Conservation (phyloP, 2,888 invertebrate genomes). For the Hydropsyche betteni region DNA sequence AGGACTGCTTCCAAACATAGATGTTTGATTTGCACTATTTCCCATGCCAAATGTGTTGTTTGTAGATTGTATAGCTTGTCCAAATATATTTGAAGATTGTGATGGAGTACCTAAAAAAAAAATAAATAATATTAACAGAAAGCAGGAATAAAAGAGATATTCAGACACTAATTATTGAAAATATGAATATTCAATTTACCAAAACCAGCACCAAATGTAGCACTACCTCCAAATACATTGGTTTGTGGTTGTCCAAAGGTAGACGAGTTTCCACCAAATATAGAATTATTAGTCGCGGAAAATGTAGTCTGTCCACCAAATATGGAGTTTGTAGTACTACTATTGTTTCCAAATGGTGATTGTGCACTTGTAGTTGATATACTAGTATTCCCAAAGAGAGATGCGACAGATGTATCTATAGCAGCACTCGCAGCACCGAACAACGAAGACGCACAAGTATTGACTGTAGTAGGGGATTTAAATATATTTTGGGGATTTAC, state of each 20-base stretch:
- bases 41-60: not conserved
- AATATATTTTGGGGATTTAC: constrained; percentile 39
- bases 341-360: constrained; percentile 55
- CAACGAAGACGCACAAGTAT: constrained; percentile 54
- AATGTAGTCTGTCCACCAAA: constrained; percentile 57
- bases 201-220: constrained; percentile 36
- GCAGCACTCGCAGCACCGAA: constrained; percentile 50
- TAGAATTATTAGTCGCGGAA: constrained; percentile 55
- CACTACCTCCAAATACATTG: constrained; percentile 51
- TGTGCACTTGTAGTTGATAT: constrained; percentile 62
- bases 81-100: constrained; percentile 44
- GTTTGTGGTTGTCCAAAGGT: constrained; percentile 59
- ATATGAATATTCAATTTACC: constrained; percentile 39
- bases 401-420: constrained; percentile 57
- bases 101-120: constrained; percentile 36
- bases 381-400: constrained; percentile 61
- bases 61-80: constrained; percentile 38
- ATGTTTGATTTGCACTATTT: constrained; percentile 6
- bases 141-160: not conserved
- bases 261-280: constrained; percentile 54
- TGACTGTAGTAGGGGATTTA: constrained; percentile 33
- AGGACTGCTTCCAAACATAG: not conserved
- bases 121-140: too few species aligned
- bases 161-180: not conserved
- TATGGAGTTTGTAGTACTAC: constrained; percentile 51